These are phyloP conservation scores for Fistularia tabacaria DNA, from an alignment of 2,797 vertebrate genomes.

Conservation along the genomic window DNA sequence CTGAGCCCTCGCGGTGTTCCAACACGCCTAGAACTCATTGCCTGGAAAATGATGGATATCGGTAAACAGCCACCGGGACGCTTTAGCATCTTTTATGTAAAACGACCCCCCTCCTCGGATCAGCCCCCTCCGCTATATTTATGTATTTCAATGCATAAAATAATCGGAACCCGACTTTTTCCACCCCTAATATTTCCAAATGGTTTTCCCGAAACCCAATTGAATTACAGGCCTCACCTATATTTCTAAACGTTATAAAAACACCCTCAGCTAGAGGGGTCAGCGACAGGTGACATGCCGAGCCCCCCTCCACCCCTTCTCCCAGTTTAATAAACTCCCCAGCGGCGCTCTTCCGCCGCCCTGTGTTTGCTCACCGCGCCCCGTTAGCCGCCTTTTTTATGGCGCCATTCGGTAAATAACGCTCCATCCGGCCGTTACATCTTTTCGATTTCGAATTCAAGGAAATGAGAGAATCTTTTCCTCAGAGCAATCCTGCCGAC, in stretches of 20 bases:
- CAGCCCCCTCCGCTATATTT: no score
- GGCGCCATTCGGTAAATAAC: slow-evolving; percentile 27
- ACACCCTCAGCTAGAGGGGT: slow-evolving; percentile 10
- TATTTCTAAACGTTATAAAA: no score
- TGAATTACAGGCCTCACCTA: no score
- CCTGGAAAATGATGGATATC: no score
- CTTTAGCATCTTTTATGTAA: no score
- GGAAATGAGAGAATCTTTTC: slow-evolving; percentile 43
- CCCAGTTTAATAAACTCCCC: slow-evolving; percentile 21
- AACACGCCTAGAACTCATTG: no score
- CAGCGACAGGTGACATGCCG: slow-evolving; percentile 32
- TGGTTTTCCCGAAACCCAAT: background rate
- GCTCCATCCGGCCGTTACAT: slow-evolving; percentile 47
- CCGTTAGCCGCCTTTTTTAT: slow-evolving; percentile 28
- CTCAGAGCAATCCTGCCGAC: slow-evolving; percentile 49
- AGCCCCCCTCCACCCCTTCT: background rate
- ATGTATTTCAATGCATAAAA: no score
- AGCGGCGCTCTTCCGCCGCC: slow-evolving; percentile 24
- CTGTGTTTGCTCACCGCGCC: slow-evolving; percentile 44
- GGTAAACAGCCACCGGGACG: no score
- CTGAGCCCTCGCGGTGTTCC: no score
- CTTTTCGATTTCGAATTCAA: slow-evolving; percentile 40
- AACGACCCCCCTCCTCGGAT: no score
- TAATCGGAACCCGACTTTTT: background rate
- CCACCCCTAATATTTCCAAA: background rate